Evolutionary conservation across 2,113 vertebrate genomes (phyloP), one percentile per base, ranked within the genome.

Genomic region (Paramormyrops kingsleyae): DNA sequence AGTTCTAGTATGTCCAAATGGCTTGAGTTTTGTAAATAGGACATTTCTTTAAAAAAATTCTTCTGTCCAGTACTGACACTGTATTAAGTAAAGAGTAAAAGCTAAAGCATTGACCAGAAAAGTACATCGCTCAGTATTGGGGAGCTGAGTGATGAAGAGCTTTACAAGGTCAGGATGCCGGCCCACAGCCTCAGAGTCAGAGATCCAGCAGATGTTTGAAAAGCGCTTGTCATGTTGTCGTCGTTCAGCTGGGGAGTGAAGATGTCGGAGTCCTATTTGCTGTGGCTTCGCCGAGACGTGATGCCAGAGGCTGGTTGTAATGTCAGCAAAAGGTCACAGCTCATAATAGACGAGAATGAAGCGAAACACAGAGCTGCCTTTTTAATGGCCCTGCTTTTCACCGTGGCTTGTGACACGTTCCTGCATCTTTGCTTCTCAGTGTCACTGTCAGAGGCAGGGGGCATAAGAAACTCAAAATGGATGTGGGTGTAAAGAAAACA

Each of bases 281-380:
- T 80, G 74, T 8, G 74, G 74, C 74, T 80, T 80, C 27, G 13
- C 74, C 2, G 74, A 80, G 74, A 35, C 8, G 74, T 42, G 5
- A 35, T 39, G 31, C 17, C 74, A 42, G 35, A 42, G 13, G 31
- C 31, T 39, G 74, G 35, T 80, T 80, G 74, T 42, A 42, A 80
- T 80, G 74, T 80, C 74, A 80, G 74, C 31, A 80, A 80, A 80
- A 80, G 74, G 74, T 80, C 74, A 80, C 74, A 42, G 74, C 74
- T 17, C 74, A 42, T 80, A 80, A 80, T 80, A 19, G 74, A 13
- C 15, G 66, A 80, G 17, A 80, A 80, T 8, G 74, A 80, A 80
- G 42, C 35, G 19, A 80, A 80, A 42, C 74, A 19, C 35, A 80
- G 35, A 2, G 3, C 35, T 80, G 74, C 74, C 74, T 17, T 19